A percentile compares a stretch with the other conserved stretches of the same genome.
These are phyloP conservation scores for Brachionus asplanchnoidis DNA, from an alignment of 1,140 invertebrate genomes.

Conservation along the genomic window DNA sequence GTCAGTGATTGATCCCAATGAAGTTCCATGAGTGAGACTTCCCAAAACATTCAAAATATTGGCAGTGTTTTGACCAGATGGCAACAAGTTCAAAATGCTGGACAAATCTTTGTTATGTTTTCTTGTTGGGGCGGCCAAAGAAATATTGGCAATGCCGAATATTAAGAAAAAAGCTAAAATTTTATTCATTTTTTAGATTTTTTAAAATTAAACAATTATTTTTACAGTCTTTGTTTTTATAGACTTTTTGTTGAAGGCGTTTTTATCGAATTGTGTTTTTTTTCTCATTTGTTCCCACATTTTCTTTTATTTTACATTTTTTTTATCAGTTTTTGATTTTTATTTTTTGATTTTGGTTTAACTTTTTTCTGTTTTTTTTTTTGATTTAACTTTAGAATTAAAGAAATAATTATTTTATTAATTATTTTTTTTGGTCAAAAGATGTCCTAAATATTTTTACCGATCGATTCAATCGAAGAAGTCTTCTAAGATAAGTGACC, in stretches of 20 bases:
- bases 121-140: neutral
- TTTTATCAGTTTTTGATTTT: neutral
- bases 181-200: slow-evolving; percentile 22
- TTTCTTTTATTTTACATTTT: neutral
- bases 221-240: neutral
- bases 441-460: too few relatives aligned
- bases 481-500: too few relatives aligned
- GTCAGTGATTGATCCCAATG: neutral
- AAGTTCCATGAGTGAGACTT: neutral
- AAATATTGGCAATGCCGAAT: neutral
- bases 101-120: neutral
- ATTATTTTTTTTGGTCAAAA: too few relatives aligned
- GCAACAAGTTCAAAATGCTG: slow-evolving; percentile 5
- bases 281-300: neutral
- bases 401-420: too few relatives aligned
- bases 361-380: neutral
- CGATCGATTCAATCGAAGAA: too few relatives aligned
- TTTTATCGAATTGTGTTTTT: neutral
- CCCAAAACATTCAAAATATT: slow-evolving; percentile 30
- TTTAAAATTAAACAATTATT: neutral
- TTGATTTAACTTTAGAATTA: neutral
- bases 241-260: neutral
- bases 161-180: slow-evolving; percentile 7
- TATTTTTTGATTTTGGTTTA: neutral
- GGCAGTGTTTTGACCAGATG: neutral